Percentiles rank a stretch among this genome's conserved stretches.
Conservation (phyloP, 2,113 vertebrate species). For the Perca fluviatilis region DNA sequence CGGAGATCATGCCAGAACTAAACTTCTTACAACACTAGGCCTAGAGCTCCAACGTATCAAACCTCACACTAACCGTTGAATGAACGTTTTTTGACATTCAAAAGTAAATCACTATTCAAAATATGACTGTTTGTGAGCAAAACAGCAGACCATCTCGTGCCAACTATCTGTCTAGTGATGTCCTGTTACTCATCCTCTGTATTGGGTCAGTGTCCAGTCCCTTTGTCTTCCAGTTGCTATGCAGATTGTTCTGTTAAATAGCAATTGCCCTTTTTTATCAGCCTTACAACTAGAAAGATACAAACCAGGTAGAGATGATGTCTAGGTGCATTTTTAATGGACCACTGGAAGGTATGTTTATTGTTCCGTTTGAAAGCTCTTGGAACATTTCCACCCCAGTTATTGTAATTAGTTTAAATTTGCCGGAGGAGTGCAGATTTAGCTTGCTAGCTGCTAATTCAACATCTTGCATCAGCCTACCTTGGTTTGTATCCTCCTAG, state of each 20-base stretch:
- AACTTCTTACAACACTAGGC: slow-evolving; percentile 73
- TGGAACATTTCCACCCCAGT: slow-evolving; percentile 18
- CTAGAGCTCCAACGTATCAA: slow-evolving; percentile 65
- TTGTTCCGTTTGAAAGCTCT: slow-evolving; percentile 43
- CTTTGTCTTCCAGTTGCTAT: slow-evolving; percentile 91
- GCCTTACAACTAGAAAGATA: slow-evolving; percentile 94
- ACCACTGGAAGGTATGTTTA: slow-evolving; percentile 50
- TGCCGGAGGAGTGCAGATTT: slow-evolving; percentile 40
- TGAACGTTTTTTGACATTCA: slow-evolving; percentile 58
- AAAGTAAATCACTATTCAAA: slow-evolving; percentile 62
- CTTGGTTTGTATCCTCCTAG: slow-evolving; percentile 79
- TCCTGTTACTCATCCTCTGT: slow-evolving; percentile 72
- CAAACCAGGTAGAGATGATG: slow-evolving; percentile 72
- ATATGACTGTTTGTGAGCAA: slow-evolving; percentile 62
- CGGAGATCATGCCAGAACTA: slow-evolving; percentile 70
- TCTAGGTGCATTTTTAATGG: slow-evolving; percentile 47
- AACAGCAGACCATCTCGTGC: slow-evolving; percentile 78
- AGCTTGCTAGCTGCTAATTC: slow-evolving; percentile 58
- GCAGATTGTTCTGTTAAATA: slow-evolving; percentile 85
- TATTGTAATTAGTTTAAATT: slow-evolving; percentile 36
- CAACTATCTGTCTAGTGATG: slow-evolving; percentile 80
- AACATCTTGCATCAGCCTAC: slow-evolving; percentile 58
- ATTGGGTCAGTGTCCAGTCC: slow-evolving; percentile 86
- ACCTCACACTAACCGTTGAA: slow-evolving; percentile 80
- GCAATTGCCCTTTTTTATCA: slow-evolving; percentile 89